Conservation (phyloP, 2,888 invertebrate genomes). For the Cinara cedri region DNA sequence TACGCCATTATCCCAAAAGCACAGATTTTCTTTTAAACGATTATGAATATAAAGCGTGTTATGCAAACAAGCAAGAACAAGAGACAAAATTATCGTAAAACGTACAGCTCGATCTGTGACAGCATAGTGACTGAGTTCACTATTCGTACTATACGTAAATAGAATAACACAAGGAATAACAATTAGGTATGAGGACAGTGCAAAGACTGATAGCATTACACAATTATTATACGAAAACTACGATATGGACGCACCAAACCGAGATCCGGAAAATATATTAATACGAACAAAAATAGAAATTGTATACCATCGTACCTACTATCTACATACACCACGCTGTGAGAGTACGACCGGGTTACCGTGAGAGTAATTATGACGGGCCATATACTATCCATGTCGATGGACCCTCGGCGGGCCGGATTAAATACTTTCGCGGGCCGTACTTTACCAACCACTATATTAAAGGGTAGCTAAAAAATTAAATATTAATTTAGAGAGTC, state of each 20-base stretch:
- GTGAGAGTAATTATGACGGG: too few species aligned
- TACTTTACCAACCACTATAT: too few species aligned
- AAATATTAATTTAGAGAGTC: too few species aligned
- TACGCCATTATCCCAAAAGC: too few species aligned
- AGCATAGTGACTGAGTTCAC: conserved; percentile 5
- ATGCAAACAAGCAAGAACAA: conserved; percentile 8
- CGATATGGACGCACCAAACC: conserved; percentile 21
- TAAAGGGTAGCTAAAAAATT: too few species aligned
- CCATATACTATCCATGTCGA: conserved; percentile 4
- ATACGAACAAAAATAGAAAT: conserved; percentile 30
- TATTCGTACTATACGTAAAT: neutral
- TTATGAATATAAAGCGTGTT: too few species aligned
- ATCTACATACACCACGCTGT: conserved; percentile 20
- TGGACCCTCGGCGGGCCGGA: neutral
- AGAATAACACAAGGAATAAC: conserved; percentile 15
- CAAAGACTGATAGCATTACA: conserved; percentile 29
- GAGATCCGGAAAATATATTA: conserved; percentile 1
- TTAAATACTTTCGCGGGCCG: conserved; percentile 14
- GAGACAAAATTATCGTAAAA: conserved; percentile 4
- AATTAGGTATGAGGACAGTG: conserved; percentile 25
- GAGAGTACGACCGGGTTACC: neutral
- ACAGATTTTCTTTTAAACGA: too few species aligned
- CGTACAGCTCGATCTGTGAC: neutral
- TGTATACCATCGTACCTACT: conserved; percentile 20
- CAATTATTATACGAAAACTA: conserved; percentile 29